Evolutionary conservation across 2,888 invertebrate genomes (phyloP), one percentile per base, ranked within the genome.

Genomic region (Drosophila trichaetosa): DNA sequence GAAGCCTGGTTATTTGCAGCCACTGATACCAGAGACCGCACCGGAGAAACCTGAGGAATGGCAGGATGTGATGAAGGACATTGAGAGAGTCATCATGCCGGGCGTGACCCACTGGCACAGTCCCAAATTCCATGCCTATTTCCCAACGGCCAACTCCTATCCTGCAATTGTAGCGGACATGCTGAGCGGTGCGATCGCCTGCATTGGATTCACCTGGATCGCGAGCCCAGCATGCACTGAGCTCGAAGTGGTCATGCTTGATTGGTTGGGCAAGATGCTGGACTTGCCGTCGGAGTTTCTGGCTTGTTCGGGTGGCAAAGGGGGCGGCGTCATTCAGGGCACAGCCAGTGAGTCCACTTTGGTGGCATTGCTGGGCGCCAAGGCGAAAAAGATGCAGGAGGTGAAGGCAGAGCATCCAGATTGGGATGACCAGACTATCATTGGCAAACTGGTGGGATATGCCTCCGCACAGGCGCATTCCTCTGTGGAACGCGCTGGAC

Each of bases 21-120:
- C 96, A 0, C 93, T 99, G 79, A 95, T 99, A 62, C 99, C 99
- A 0, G 95, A 95, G 66, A 95, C 95, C 70, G 98, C 98, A 0
- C 99, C 99, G 0, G 94, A 95, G 82, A 94, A 96, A 76, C 95
- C 98, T 0, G 99, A 99, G 91, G 95, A 95, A 51, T 99, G 98
- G 98, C 95, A 97, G 75, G 96, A 96, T 62, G 96, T 99, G 64
- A 96, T 99, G 95, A 95, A 95, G 7, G 99, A 99, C 92, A 95
- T 99, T 73, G 99, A 99, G 92, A 94, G 96, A 63, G 97, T 99
- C 65, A 97, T 99, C 80, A 99, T 99, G 99, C 99, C 99, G 0
- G 99, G 99, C 56, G 98, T 98, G 64, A 99, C 99, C 0, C 99
- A 99, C 91, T 99, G 99, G 99, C 98, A 98, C 92, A 98, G 97